These are phyloP conservation scores for Neosalanx taihuensis DNA, from an alignment of 2,797 vertebrate genomes.

Conservation along the genomic window DNA sequence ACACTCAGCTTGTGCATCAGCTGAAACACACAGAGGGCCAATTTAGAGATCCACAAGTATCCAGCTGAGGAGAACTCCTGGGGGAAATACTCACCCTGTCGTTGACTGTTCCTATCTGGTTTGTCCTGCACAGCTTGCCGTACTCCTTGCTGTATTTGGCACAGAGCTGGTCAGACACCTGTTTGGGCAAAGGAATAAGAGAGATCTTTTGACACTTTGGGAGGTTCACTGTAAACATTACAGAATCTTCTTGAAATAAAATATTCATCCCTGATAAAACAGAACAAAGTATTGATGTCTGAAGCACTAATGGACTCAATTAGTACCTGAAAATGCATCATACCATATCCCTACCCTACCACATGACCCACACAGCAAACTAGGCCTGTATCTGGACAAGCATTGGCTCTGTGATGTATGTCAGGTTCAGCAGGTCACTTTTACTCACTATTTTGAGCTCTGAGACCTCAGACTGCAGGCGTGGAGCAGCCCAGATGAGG, in stretches of 20 bases:
- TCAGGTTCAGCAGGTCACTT: not conserved
- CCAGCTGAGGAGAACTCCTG: not conserved
- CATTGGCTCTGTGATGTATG: not conserved
- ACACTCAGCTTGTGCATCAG: slow-evolving; percentile 96
- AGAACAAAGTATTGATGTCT: not conserved
- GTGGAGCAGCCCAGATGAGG: slow-evolving; percentile 95
- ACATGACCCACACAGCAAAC: not conserved
- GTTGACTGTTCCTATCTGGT: slow-evolving; percentile 98
- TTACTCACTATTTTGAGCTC: slow-evolving; percentile 91
- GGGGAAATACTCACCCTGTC: slow-evolving; percentile 78
- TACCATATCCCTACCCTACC: not conserved
- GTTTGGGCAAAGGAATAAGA: slow-evolving; percentile 27
- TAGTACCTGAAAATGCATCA: not conserved
- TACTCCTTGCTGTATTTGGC: slow-evolving; percentile 99
- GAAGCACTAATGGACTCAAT: not conserved
- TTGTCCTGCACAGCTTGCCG: slow-evolving; percentile 94
- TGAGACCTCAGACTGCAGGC: slow-evolving; percentile 88
- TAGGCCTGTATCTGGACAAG: not conserved
- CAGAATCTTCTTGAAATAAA: no score
- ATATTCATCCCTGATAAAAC: no score
- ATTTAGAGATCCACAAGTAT: not conserved
- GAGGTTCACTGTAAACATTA: not conserved
- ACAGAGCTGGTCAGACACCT: slow-evolving; percentile 97
- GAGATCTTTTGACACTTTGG: not conserved
- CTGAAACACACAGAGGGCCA: slow-evolving; percentile 59